Conservation (phyloP, 2,888 invertebrate species). For the Tillus elongatus region DNA sequence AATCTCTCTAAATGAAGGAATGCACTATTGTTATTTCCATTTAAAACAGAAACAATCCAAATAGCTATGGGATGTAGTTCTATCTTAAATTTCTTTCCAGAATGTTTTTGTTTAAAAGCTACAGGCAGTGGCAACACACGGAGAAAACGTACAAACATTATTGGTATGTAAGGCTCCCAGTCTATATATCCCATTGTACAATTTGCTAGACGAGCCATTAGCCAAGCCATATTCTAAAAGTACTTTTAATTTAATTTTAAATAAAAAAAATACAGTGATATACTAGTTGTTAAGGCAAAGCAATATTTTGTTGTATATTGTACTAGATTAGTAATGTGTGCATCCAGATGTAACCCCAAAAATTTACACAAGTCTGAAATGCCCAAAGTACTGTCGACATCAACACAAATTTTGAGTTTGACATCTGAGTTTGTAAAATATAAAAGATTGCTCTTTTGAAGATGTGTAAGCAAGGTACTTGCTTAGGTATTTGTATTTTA, state of each 20-base stretch:
- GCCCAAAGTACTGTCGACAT: too few relatives aligned
- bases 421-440: too few relatives aligned
- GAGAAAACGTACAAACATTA: slow-evolving; percentile 64
- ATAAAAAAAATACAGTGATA: background rate
- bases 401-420: too few relatives aligned
- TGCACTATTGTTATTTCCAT: slow-evolving; percentile 54
- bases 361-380: too few relatives aligned
- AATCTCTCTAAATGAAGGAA: slow-evolving; percentile 69
- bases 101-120: slow-evolving; percentile 57
- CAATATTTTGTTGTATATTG: too few relatives aligned
- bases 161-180: slow-evolving; percentile 76
- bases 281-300: too few relatives aligned
- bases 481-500: too few relatives aligned
- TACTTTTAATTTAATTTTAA: slow-evolving; percentile 4
- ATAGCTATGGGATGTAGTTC: slow-evolving; percentile 45
- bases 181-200: slow-evolving; percentile 75
- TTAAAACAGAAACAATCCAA: slow-evolving; percentile 56
- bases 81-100: slow-evolving; percentile 45
- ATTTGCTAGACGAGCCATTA: slow-evolving; percentile 65
- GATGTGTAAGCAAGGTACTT: too few relatives aligned
- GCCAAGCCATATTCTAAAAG: slow-evolving; percentile 57
- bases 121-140: slow-evolving; percentile 72
- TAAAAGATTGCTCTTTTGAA: too few relatives aligned
- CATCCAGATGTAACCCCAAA: too few relatives aligned
- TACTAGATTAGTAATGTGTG: too few relatives aligned